A percentile compares a stretch with the other conserved stretches of the same genome.
Evolutionary conservation across 2,113 vertebrate species (phyloP).

Genomic region (Pterophyllum scalare): DNA sequence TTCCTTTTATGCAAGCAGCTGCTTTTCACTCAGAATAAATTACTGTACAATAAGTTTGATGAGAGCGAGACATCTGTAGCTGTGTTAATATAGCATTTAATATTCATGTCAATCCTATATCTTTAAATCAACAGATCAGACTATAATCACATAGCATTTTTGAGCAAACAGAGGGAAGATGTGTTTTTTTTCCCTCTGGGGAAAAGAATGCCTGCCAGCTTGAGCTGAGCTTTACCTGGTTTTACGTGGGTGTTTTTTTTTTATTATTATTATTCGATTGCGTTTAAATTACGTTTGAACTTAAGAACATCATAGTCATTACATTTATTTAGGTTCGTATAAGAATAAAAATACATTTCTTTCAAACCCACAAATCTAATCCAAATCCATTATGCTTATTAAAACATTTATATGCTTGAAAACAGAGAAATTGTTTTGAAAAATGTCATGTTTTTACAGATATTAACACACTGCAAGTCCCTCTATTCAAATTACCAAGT

Average conservation of each 20-base stretch:
- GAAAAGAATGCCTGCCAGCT: constrained; percentile 44
- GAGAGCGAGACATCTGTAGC: constrained; percentile 15
- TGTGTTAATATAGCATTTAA: constrained; percentile 7
- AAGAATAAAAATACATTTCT: constrained; percentile 49
- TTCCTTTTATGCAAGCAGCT: constrained; percentile 13
- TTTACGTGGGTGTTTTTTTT: not conserved
- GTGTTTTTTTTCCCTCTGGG: constrained; percentile 34
- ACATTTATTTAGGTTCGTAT: constrained; percentile 61
- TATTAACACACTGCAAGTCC: constrained; percentile 5
- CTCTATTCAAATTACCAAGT: not conserved
- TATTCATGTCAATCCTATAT: not conserved
- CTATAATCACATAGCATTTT: constrained; percentile 6
- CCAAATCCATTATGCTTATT: constrained; percentile 70
- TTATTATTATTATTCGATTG: constrained; percentile 70
- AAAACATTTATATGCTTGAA: constrained; percentile 52
- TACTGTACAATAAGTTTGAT: not conserved
- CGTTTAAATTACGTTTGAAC: constrained; percentile 74
- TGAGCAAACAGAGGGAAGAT: not conserved
- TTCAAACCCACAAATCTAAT: constrained; percentile 52
- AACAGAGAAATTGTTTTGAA: constrained; percentile 26
- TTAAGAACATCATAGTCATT: constrained; percentile 48
- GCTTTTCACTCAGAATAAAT: constrained; percentile 19
- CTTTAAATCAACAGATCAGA: constrained; percentile 13
- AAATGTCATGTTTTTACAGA: constrained; percentile 16
- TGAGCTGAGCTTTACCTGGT: constrained; percentile 60